Conservation (phyloP, 2,113 vertebrate species). For the Etheostoma spectabile region DNA sequence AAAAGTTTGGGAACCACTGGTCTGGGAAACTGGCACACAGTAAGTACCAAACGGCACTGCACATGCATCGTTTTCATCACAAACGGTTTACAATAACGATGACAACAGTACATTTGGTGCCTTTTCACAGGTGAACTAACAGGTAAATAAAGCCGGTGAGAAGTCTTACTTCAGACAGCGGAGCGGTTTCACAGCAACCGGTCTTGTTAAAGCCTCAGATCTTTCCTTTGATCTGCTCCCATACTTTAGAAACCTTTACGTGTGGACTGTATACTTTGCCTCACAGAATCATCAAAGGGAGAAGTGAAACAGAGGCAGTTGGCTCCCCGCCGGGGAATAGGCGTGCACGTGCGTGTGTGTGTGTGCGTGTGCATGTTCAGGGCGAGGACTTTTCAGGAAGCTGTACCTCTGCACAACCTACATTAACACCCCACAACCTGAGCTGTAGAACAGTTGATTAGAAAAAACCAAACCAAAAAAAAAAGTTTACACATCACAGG, state of each 20-base stretch:
- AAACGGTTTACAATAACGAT: background rate
- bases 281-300: conserved; percentile 56
- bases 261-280: conserved; percentile 4
- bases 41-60: background rate
- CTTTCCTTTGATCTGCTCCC: conserved; percentile 56
- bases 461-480: background rate
- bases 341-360: background rate
- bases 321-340: background rate
- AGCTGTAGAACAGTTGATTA: conserved; percentile 26
- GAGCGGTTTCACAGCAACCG: conserved; percentile 24
- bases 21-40: too few species aligned
- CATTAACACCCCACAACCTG: conserved; percentile 32
- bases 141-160: conserved; percentile 18
- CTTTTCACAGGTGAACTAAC: conserved; percentile 2
- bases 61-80: background rate
- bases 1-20: too few species aligned
- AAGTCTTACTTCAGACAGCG: conserved; percentile 12
- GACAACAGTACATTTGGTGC: background rate
- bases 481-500: conserved; percentile 54
- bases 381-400: background rate
- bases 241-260: conserved; percentile 34
- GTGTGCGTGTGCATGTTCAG: background rate
- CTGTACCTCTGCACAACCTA: conserved; percentile 11
- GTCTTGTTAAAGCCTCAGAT: conserved; percentile 53
- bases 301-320: conserved; percentile 6